A percentile compares a stretch with the other conserved stretches of the same genome.
These are phyloP conservation scores for Aptenodytes patagonicus DNA, from an alignment of 2,113 vertebrate genomes.

Conservation along the genomic window DNA sequence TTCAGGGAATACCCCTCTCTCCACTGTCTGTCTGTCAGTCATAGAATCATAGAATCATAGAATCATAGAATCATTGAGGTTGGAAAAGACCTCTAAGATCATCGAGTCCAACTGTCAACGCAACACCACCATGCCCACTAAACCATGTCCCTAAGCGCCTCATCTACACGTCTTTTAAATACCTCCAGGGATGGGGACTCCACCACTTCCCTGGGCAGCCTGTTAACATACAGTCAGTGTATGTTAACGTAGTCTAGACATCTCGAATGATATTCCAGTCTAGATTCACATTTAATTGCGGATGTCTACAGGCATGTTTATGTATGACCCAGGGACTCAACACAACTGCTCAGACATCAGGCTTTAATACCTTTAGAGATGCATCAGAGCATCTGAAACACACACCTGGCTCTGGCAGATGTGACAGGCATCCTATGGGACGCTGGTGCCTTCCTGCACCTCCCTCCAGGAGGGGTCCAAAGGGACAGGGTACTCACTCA, in stretches of 20 bases:
- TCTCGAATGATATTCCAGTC: fast-evolving
- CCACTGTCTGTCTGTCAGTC: not conserved
- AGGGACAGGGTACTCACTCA: not conserved
- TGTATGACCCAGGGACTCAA: not conserved
- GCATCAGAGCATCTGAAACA: not conserved
- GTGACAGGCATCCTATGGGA: not conserved
- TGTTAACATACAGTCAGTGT: no score
- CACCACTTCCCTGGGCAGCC: no score
- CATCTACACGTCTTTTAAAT: no score
- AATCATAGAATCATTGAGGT: no score
- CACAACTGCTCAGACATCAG: not conserved
- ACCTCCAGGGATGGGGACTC: no score
- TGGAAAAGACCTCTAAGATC: no score
- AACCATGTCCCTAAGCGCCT: no score
- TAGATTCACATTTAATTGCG: not conserved
- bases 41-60: no score
- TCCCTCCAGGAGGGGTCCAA: not conserved
- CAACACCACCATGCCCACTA: no score
- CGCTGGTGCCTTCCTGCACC: not conserved
- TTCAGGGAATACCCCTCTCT: not conserved
- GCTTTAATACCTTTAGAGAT: not conserved
- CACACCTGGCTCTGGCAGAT: not conserved
- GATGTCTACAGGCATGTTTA: not conserved
- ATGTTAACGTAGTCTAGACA: not conserved
- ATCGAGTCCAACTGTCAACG: no score